Evolutionary conservation across 2,113 vertebrate genomes (phyloP).

Genomic region (Lipophrys pholis): DNA sequence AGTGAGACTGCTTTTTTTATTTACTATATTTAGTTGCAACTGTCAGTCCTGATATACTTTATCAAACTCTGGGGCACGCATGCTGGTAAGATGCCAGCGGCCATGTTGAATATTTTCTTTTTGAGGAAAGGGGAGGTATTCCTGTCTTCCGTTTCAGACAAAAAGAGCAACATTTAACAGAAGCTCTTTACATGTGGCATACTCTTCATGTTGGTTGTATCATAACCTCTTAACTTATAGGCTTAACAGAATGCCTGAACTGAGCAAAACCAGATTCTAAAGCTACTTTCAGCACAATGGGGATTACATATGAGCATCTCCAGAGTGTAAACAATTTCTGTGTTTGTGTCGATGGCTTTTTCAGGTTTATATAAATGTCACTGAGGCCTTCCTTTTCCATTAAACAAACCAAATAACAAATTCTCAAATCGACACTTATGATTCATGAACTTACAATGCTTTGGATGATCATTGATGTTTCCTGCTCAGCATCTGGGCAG

Average conservation of each 20-base stretch:
- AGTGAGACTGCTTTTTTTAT: background rate
- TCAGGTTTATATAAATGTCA: background rate
- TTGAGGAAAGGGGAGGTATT: background rate
- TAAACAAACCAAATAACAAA: background rate
- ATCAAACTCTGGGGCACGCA: background rate
- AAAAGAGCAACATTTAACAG: background rate
- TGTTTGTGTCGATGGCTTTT: constrained; percentile 21
- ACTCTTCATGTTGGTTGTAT: constrained; percentile 24
- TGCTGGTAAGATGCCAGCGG: background rate
- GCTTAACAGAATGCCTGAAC: constrained; percentile 44
- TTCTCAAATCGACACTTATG: background rate
- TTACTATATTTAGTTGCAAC: background rate
- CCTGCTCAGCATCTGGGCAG: background rate
- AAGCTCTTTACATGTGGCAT: constrained; percentile 3
- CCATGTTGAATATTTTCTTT: constrained; percentile 2
- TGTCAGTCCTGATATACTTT: constrained; percentile 1
- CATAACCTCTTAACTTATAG: constrained; percentile 17
- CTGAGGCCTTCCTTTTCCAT: constrained; percentile 1
- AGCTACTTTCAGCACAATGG: constrained; percentile 18
- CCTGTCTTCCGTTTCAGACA: background rate
- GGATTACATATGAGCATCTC: constrained; percentile 27
- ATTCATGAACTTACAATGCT: background rate
- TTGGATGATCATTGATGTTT: background rate
- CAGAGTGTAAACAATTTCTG: background rate
- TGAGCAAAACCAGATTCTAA: constrained; percentile 18